A percentile compares a stretch with the other conserved stretches of the same genome.
These are phyloP conservation scores for Poicephalus gulielmi DNA, from an alignment of 2,113 vertebrate species.

Conservation along the genomic window DNA sequence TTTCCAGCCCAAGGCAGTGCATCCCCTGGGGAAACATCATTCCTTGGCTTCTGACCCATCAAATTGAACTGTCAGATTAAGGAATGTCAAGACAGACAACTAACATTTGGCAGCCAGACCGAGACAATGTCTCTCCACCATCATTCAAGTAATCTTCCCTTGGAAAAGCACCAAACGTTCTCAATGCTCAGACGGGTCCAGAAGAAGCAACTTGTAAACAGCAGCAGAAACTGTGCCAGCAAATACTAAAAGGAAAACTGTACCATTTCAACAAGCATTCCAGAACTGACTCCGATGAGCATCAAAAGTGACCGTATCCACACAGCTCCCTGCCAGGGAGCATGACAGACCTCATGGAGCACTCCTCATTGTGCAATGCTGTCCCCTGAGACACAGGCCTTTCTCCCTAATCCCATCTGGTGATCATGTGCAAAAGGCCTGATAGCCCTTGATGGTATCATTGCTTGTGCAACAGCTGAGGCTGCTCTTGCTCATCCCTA, in stretches of 20 bases:
- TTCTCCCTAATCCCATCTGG: background rate
- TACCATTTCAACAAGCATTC: background rate
- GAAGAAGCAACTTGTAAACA: background rate
- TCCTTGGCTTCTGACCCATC: background rate
- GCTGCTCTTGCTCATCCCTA: background rate
- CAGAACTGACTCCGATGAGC: background rate
- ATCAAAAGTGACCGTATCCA: background rate
- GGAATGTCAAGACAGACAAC: background rate
- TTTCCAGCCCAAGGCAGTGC: background rate
- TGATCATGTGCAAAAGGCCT: background rate
- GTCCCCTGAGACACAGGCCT: accelerated
- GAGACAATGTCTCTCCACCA: background rate
- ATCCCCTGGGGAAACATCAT: background rate
- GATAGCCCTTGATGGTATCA: background rate
- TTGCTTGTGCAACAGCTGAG: background rate
- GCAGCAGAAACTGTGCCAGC: background rate
- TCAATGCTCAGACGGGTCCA: background rate
- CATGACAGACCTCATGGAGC: background rate
- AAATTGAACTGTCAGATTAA: background rate
- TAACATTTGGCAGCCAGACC: background rate
- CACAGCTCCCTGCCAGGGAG: background rate
- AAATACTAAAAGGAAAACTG: background rate
- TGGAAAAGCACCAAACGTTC: background rate
- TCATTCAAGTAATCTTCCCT: background rate
- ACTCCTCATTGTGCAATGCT: background rate